Evolutionary conservation across 1,140 invertebrate genomes (phyloP), one percentile per base, ranked within the genome.

Genomic region (Zophobas morio): DNA sequence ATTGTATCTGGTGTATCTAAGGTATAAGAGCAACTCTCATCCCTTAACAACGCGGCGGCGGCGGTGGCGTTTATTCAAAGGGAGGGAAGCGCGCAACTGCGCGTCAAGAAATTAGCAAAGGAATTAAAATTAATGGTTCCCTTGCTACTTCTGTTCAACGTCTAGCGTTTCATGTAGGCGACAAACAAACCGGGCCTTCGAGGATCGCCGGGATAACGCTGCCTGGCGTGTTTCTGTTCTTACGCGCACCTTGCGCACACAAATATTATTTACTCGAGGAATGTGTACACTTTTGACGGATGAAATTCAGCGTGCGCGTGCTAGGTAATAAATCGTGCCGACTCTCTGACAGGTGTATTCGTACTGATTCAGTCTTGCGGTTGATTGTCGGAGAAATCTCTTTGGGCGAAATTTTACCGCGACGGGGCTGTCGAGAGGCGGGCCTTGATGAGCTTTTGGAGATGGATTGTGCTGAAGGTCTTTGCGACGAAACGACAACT

Each of bases 101-200:
- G 53, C 72, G 53, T 57, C 51, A 75, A 56, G 75, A 77, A 77
- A 77, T 77, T 77, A 77, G 75, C 51, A 71, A 57, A 71, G 75
- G 75, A 77, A 57, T 77, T 77, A 47, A 57, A 71, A 77, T 77
- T 77, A 71, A 77, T 76, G 63, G 47, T 56, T 60, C 56, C 73
- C 73, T 47, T 60, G 73, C 53, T 72, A 72, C 51, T 72, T 72
- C 70, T 72, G 70, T 72, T 72, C 70, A 72, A 72, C 70, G 70
- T 72, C 70, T 72, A 72, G 51, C 70, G 51, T 72, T 72, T 72
- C 70, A 72, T 72, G 70, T 72, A 72, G 70, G 70, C 70, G 70
- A 72, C 70, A 72, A 72, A 54, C 51, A 72, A 72, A 72, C 70
- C 70, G 46, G 40, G 46, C 46, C 70, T 72, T 36, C 39, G 51